phyloP scores from a whole-genome alignment of 2,797 vertebrate species.

The Cheirogaleus major region DNA sequence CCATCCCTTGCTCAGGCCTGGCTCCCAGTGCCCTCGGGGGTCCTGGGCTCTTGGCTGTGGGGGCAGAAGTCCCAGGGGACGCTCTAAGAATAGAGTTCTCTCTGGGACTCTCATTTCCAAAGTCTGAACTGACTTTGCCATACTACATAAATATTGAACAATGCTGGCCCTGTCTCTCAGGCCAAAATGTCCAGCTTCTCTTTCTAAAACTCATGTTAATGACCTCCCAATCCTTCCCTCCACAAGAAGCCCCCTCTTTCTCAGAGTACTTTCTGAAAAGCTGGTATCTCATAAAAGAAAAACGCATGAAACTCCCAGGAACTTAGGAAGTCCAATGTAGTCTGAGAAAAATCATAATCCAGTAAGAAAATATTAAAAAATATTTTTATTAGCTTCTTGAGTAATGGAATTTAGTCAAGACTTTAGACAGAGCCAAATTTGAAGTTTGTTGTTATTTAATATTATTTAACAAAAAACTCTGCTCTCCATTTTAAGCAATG shows the following conservation, averaged over 20 bases:
- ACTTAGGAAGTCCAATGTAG: not conserved
- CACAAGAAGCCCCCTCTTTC: not conserved
- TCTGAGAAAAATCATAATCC: conserved; percentile 25
- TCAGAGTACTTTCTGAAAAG: not conserved
- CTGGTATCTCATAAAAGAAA: not conserved
- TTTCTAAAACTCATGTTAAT: not conserved
- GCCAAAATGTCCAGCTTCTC: not conserved
- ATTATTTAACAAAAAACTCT: not conserved
- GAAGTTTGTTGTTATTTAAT: conserved; percentile 66
- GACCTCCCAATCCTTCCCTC: not conserved
- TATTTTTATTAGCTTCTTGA: conserved; percentile 65
- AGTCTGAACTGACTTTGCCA: not conserved
- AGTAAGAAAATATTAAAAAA: conserved; percentile 48
- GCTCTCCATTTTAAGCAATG: not conserved
- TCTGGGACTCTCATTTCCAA: not conserved
- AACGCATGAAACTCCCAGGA: not conserved
- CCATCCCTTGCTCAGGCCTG: not conserved
- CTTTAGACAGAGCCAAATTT: conserved; percentile 34
- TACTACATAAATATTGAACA: not conserved
- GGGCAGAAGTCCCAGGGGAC: not conserved
- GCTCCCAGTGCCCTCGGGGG: not conserved
- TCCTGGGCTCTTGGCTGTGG: not conserved
- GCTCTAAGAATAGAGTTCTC: not conserved
- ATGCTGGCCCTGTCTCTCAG: not conserved
- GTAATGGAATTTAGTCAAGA: conserved; percentile 50